Evolutionary conservation across 2,113 vertebrate species (phyloP).

Genomic region (Melanotaenia duboulayi): DNA sequence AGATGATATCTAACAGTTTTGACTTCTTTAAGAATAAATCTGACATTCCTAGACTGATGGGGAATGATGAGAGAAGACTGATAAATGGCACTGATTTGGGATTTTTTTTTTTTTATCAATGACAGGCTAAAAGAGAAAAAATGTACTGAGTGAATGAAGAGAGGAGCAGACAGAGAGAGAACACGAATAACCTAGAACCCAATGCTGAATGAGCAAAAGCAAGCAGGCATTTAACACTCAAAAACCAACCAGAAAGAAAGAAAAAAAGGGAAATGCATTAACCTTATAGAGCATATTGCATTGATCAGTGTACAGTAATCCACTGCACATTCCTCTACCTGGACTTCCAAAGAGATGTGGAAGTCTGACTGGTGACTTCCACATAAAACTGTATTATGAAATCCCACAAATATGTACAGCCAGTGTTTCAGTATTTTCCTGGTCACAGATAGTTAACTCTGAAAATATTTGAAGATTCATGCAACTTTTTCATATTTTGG

Average conservation of each 20-base stretch:
- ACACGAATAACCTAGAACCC: slow-evolving; percentile 38
- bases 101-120: neutral
- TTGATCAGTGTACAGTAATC: neutral
- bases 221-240: slow-evolving; percentile 21
- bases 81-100: neutral
- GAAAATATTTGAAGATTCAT: too few relatives aligned
- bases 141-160: neutral
- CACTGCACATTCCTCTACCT: slow-evolving; percentile 7
- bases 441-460: neutral
- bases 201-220: slow-evolving; percentile 67
- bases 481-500: too few relatives aligned
- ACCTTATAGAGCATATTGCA: too few relatives aligned
- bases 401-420: slow-evolving; percentile 24
- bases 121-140: neutral
- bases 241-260: slow-evolving; percentile 19
- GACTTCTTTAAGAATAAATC: slow-evolving; percentile 5
- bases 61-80: neutral
- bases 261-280: too few relatives aligned
- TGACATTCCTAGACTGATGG: neutral
- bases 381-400: neutral
- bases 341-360: slow-evolving; percentile 13
- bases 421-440: neutral
- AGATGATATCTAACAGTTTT: slow-evolving; percentile 13
- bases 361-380: neutral
- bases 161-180: slow-evolving; percentile 7